These are phyloP conservation scores for Sinosuthora webbiana DNA, from an alignment of 2,113 vertebrate genomes.

Conservation along the genomic window DNA sequence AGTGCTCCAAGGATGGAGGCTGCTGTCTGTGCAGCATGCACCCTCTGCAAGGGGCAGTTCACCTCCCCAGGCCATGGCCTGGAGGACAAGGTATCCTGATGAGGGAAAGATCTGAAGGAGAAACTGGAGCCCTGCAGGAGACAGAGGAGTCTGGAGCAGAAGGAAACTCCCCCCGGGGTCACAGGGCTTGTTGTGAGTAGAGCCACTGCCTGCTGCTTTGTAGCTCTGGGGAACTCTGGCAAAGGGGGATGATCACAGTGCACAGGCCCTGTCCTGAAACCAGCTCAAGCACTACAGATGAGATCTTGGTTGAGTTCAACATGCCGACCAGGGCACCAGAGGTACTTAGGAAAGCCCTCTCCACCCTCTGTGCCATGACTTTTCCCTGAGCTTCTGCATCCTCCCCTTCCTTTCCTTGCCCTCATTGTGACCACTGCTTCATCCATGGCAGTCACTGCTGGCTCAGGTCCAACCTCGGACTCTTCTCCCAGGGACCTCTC, in stretches of 20 bases:
- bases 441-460: too few relatives aligned
- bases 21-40: neutral
- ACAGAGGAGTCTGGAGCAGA: neutral
- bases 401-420: neutral
- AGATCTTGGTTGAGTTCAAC: neutral
- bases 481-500: neutral
- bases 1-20: neutral
- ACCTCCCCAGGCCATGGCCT: neutral
- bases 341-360: neutral
- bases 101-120: neutral
- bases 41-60: neutral
- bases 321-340: rapidly evolving
- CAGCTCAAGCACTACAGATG: neutral
- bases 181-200: neutral
- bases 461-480: neutral
- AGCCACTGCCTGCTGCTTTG: neutral
- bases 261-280: neutral
- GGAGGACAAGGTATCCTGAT: neutral
- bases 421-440: neutral
- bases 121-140: neutral
- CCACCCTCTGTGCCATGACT: neutral
- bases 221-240: neutral
- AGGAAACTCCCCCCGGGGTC: neutral
- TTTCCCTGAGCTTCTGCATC: neutral
- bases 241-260: rapidly evolving